phyloP scores from a whole-genome alignment of 92 coral and sea anemone genomes.

The Parazoanthus atlanticus region DNA sequence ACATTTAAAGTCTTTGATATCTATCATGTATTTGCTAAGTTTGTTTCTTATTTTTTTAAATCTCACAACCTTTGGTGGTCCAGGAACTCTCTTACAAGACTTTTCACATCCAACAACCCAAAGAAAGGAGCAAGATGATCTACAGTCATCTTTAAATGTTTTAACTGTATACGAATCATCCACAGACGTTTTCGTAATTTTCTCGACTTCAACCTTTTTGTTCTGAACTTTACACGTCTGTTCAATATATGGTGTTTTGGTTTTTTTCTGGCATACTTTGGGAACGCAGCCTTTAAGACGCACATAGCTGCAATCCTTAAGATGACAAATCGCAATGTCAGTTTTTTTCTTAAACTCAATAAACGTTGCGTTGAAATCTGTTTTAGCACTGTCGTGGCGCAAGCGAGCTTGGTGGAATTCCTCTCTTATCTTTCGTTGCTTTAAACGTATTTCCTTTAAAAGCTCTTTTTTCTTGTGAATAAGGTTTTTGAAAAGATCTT shows the following conservation, averaged over 20 bases:
- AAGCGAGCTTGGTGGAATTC: conserved; percentile 44
- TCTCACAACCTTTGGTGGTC: neutral
- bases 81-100: neutral
- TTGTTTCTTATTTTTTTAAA: neutral
- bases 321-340: neutral
- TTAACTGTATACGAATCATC: neutral
- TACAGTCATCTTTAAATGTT: neutral
- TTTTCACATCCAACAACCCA: neutral
- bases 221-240: conserved; percentile 16
- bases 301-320: conserved; percentile 37
- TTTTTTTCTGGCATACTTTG: conserved; percentile 26
- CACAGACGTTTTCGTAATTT: neutral
- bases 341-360: neutral
- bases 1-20: conserved; percentile 13
- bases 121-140: neutral
- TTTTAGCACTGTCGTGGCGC: conserved; percentile 31
- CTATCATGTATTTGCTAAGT: neutral
- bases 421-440: neutral
- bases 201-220: neutral
- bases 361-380: conserved; percentile 35
- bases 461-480: neutral
- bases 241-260: neutral
- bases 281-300: conserved; percentile 40
- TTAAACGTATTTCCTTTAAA: neutral
- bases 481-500: neutral